Evolutionary conservation across 2,113 vertebrate species (phyloP), one percentile per base, ranked within the genome.

Genomic region (Pardalotus punctatus): DNA sequence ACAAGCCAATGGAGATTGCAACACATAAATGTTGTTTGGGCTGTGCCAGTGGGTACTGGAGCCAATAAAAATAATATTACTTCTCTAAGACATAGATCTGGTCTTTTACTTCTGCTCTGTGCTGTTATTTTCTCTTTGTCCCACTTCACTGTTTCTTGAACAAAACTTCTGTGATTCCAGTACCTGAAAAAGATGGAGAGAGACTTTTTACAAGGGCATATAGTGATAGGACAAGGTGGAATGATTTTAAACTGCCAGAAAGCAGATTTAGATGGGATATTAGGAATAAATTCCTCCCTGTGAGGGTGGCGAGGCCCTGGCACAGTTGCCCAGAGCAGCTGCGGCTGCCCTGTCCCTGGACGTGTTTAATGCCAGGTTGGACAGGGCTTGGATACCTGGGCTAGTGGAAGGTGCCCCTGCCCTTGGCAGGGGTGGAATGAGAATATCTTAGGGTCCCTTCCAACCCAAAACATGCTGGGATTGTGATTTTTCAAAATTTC

Each of bases 361-460:
- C 72, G 50, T 57, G 58, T 3, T 43, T 67, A 23, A 65, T 50
- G 31, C 31, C 58, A 42, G 66, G 21, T 0, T 72, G 65, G 48
- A 31, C 47, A 47, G 29, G 29, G 48, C 40, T 60, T 3, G 47
- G 50, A 54, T 17, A 0, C 6, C 57, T 64, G 66, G 31, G 35
- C 4, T 2, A 35, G 5, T 23, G 67, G 14, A 0, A 57, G 8
- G 17, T 36, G 27, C 50, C 43, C 50, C 42, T 72, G 58, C 5
- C 14, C 14, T 11, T 35, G 31, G 42, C 31, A 15, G 11, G 9
- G 0, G 10, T 53, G 35, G 31, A 4, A 36, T 4, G 2, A 10
- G 36, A 23, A 42, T 57, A 24, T 0, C 15, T 54, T 24, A n/a
- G 20, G 16, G 12, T 8, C 8, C 16, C 3, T 47, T 54, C 13